A percentile compares a stretch with the other conserved stretches of the same genome.
Conservation (phyloP, 2,797 vertebrate species). For the Manis pentadactyla region DNA sequence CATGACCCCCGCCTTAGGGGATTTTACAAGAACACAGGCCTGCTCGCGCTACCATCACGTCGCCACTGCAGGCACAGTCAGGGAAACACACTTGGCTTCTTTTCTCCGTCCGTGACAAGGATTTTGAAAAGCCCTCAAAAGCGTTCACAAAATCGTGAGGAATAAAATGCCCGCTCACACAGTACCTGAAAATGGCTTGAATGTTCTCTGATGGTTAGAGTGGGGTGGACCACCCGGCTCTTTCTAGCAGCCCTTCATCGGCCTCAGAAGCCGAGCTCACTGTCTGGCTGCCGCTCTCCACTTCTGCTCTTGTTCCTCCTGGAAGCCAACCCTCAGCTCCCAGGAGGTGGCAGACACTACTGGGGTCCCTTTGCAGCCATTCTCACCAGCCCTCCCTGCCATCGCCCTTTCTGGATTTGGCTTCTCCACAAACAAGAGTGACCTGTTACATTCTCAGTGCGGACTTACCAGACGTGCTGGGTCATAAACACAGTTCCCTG, state of each 20-base stretch:
- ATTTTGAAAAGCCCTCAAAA: not conserved
- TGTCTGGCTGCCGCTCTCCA: accelerated
- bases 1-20: not conserved
- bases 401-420: not conserved
- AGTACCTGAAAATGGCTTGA: not conserved
- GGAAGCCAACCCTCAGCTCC: not conserved
- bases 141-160: not conserved
- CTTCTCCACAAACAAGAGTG: not conserved
- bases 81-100: not conserved
- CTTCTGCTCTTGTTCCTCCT: not conserved
- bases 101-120: not conserved
- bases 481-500: not conserved
- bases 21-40: not conserved
- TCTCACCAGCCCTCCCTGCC: not conserved
- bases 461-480: not conserved
- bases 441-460: not conserved
- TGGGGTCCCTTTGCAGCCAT: not conserved
- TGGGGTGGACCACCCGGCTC: not conserved
- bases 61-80: too few relatives aligned
- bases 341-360: not conserved
- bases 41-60: not conserved
- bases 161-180: not conserved
- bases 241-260: not conserved
- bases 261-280: not conserved
- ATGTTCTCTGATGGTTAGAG: not conserved